A percentile compares a stretch with the other conserved stretches of the same genome.
Evolutionary conservation across 2,888 invertebrate genomes (phyloP).

Genomic region (Tachystola acroxantha): DNA sequence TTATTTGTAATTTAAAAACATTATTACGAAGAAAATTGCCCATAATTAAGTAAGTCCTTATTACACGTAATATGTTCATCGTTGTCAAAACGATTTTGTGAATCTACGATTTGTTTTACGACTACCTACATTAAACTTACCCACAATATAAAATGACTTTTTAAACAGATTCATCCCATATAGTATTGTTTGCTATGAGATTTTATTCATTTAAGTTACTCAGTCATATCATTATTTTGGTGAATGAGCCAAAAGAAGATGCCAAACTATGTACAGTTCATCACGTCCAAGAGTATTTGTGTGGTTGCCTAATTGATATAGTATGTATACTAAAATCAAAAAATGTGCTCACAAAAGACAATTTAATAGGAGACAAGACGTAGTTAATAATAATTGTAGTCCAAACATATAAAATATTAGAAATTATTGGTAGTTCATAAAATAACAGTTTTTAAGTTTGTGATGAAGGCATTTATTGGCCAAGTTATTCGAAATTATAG

Average conservation of each 20-base stretch:
- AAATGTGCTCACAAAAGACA: conserved; percentile 72
- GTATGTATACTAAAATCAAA: conserved; percentile 25
- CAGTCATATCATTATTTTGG: conserved; percentile 43
- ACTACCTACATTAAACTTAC: too few species aligned
- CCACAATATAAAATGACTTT: too few species aligned
- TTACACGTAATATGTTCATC: too few species aligned
- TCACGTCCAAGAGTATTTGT: conserved; percentile 48
- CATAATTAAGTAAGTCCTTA: too few species aligned
- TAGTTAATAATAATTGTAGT: conserved; percentile 39
- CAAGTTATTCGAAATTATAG: conserved; percentile 58
- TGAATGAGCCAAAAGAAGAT: conserved; percentile 67
- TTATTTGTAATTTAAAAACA: too few species aligned
- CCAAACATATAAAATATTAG: conserved; percentile 31
- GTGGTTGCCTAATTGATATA: conserved; percentile 28
- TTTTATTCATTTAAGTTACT: background rate
- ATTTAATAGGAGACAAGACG: conserved; percentile 44
- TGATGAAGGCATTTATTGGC: conserved; percentile 74
- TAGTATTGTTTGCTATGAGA: background rate
- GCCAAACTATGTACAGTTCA: conserved; percentile 61
- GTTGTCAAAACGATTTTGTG: too few species aligned
- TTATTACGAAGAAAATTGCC: too few species aligned
- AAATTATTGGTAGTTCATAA: conserved; percentile 29
- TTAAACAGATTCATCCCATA: background rate
- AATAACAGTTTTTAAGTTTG: conserved; percentile 41
- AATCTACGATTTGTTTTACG: too few species aligned